These are phyloP conservation scores for Circaetus cinerascens DNA, from an alignment of 2,113 vertebrate genomes.

Conservation along the genomic window DNA sequence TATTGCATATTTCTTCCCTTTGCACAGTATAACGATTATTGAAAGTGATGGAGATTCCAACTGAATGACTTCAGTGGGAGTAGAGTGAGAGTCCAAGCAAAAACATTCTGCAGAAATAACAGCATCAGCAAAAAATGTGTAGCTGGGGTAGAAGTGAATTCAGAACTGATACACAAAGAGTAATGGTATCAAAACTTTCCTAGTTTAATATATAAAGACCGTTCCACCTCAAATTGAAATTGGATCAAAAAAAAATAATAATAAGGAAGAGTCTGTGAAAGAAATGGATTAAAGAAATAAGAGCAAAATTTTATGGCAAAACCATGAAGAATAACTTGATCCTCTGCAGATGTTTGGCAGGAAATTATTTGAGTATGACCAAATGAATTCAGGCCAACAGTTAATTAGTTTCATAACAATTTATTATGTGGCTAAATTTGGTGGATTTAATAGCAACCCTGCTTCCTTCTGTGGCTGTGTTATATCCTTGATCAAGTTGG, in stretches of 20 bases:
- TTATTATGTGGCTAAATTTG: not conserved
- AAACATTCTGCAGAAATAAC: not conserved
- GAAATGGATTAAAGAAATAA: not conserved
- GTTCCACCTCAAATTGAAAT: not conserved
- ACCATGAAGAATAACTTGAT: not conserved
- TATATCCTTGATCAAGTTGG: not conserved
- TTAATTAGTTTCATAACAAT: constrained; percentile 10
- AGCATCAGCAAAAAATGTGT: constrained; percentile 1
- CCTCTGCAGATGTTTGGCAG: constrained; percentile 27
- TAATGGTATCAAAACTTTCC: not conserved
- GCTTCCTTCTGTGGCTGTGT: not conserved
- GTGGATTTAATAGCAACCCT: not conserved
- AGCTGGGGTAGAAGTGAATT: not conserved
- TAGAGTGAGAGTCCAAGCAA: not conserved
- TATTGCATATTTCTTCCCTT: not conserved
- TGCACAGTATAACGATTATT: not conserved
- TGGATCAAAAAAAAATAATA: not conserved
- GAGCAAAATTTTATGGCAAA: not conserved
- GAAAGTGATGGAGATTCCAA: constrained; percentile 29
- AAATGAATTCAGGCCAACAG: not conserved
- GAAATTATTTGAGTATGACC: not conserved
- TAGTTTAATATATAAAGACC: not conserved
- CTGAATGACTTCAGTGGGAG: constrained; percentile 35
- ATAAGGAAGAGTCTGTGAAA: not conserved
- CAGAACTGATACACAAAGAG: not conserved